phyloP scores from a whole-genome alignment of 2,797 vertebrate species.

The Leptodactylus fallax region DNA sequence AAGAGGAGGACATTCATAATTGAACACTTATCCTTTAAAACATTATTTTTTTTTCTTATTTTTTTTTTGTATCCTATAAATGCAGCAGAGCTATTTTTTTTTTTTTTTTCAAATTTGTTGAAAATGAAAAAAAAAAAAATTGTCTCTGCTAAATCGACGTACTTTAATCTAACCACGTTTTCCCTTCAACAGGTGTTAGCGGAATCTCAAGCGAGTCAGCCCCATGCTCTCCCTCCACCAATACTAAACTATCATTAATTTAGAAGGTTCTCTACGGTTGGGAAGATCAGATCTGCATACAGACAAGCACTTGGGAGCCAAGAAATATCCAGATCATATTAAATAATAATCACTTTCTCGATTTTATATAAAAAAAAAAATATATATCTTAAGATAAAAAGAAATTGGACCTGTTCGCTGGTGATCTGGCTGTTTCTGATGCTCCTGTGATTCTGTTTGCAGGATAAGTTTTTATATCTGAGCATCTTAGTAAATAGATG shows the following conservation, averaged over 20 bases:
- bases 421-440: not conserved
- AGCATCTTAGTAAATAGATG: too few relatives aligned
- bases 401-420: not conserved
- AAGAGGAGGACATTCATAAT: conserved; percentile 62
- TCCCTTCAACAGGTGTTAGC: not conserved
- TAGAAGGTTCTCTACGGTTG: not conserved
- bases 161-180: not conserved
- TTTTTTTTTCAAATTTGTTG: not conserved
- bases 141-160: not conserved
- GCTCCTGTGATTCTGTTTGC: too few relatives aligned
- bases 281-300: conserved; percentile 4
- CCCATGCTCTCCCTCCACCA: not conserved
- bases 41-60: not conserved
- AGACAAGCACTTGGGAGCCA: not conserved
- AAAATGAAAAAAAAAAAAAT: too few relatives aligned
- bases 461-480: too few relatives aligned
- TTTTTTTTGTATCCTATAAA: not conserved
- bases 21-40: too few relatives aligned
- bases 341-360: conserved; percentile 24
- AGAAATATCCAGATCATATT: not conserved
- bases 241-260: not conserved
- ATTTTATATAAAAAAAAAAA: not conserved
- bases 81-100: not conserved
- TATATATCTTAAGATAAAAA: not conserved
- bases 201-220: not conserved